Evolutionary conservation across 2,113 vertebrate genomes (phyloP).

Genomic region (Forbesichthys agassizii): DNA sequence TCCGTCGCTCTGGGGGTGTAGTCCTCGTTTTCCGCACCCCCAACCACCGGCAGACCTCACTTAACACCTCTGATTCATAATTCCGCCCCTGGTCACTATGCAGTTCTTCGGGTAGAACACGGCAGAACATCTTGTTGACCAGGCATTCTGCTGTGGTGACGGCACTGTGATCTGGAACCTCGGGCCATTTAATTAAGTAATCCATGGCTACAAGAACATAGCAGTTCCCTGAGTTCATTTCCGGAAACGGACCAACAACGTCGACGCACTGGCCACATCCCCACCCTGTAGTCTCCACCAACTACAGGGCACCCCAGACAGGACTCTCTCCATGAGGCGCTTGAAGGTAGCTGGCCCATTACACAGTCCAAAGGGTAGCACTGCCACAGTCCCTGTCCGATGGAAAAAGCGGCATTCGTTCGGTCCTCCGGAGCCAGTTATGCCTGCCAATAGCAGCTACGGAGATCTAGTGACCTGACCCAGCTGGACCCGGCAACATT

Average conservation of each 20-base stretch:
- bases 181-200: too few relatives aligned
- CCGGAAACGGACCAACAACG: not conserved
- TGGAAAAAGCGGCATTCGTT: not conserved
- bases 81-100: constrained; percentile 5
- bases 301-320: not conserved
- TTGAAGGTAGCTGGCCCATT: too few relatives aligned
- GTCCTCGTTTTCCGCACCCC: not conserved
- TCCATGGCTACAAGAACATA: too few relatives aligned
- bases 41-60: not conserved
- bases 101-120: constrained; percentile 1
- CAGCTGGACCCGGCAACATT: not conserved
- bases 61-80: not conserved
- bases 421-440: not conserved
- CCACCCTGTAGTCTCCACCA: not conserved
- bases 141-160: not conserved
- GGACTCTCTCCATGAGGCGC: too few relatives aligned
- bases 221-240: not conserved
- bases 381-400: too few relatives aligned
- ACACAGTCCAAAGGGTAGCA: too few relatives aligned
- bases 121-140: constrained; percentile 5
- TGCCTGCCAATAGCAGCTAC: not conserved
- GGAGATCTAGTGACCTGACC: constrained; percentile 9
- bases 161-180: constrained; percentile 3
- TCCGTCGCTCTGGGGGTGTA: not conserved
- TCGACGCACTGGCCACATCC: too few relatives aligned